Conservation (phyloP, 2,113 vertebrate genomes). For the Myanophis thanlyinensis region DNA sequence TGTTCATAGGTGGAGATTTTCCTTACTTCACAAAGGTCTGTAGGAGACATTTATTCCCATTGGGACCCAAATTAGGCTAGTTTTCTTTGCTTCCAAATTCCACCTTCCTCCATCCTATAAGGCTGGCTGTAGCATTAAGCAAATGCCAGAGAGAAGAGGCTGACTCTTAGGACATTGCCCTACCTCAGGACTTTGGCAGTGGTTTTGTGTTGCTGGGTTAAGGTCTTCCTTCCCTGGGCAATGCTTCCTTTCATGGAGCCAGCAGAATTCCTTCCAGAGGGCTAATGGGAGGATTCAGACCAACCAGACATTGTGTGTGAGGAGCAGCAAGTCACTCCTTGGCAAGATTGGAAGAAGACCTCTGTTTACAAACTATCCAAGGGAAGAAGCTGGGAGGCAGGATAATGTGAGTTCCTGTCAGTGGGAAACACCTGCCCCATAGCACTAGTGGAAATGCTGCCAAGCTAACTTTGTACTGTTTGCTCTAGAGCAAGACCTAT, state of each 20-base stretch:
- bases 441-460: background rate
- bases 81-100: background rate
- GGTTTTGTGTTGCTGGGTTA: background rate
- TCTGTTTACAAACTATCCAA: background rate
- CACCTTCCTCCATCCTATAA: too few species aligned
- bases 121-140: background rate
- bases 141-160: background rate
- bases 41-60: background rate
- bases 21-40: background rate
- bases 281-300: background rate
- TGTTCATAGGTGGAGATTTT: background rate
- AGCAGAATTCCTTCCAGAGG: background rate
- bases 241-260: background rate
- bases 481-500: background rate
- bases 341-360: background rate
- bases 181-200: background rate
- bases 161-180: background rate
- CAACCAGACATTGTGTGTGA: background rate
- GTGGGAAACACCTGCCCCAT: background rate
- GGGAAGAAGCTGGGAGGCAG: background rate
- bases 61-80: background rate
- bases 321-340: background rate
- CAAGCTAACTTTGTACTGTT: background rate
- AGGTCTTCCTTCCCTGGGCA: background rate
- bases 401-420: background rate